These are phyloP conservation scores for human (Homo sapiens) DNA, from an alignment of 2,113 vertebrate genomes.

Conservation along the genomic window DNA sequence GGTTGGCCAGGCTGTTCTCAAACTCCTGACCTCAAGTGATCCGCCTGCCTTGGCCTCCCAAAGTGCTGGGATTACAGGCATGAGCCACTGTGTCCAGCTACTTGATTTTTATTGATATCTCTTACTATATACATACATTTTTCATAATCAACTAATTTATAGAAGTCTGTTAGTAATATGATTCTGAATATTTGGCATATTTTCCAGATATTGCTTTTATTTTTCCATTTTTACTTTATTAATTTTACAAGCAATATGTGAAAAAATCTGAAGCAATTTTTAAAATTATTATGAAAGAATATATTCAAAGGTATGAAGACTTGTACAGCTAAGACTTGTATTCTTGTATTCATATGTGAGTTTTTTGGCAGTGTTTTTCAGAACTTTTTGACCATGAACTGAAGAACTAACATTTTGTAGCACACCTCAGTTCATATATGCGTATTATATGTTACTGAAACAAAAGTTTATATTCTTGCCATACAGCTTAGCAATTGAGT, in stretches of 20 bases:
- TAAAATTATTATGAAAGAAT: neutral
- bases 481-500: neutral
- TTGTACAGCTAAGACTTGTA: neutral
- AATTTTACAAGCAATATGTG: conserved; percentile 12
- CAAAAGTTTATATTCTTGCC: neutral
- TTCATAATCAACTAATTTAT: conserved; percentile 21
- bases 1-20: too few relatives aligned
- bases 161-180: neutral
- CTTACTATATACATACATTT: neutral
- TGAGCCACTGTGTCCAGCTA: too few relatives aligned
- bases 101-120: conserved; percentile 29
- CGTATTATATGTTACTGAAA: neutral
- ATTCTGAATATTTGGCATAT: conserved; percentile 37
- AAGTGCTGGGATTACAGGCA: too few relatives aligned
- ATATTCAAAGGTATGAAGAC: neutral
- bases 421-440: neutral
- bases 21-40: too few relatives aligned
- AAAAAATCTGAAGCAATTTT: neutral
- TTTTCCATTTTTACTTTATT: conserved; percentile 22
- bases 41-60: too few relatives aligned
- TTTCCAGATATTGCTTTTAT: neutral
- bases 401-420: conserved; percentile 21
- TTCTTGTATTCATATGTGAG: neutral
- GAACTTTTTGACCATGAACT: neutral
- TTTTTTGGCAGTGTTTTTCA: neutral